Conservation (phyloP, 2,113 vertebrate genomes). For the Nerophis lumbriciformis region DNA sequence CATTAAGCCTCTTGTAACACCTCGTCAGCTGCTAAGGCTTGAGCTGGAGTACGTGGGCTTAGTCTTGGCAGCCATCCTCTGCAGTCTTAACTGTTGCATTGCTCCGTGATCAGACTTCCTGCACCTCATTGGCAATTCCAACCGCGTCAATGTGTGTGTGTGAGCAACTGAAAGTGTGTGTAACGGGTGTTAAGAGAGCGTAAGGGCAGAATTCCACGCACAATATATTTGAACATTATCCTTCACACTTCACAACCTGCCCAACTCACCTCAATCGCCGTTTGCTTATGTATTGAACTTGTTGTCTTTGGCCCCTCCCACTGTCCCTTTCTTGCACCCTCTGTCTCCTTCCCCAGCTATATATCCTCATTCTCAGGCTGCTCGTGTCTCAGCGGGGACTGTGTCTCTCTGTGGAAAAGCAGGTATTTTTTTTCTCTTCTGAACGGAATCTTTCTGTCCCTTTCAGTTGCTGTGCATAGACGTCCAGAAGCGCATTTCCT, state of each 20-base stretch:
- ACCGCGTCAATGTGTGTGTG: conserved; percentile 19
- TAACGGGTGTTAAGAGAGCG: conserved; percentile 22
- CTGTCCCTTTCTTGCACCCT: not conserved
- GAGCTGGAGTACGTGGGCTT: conserved; percentile 30
- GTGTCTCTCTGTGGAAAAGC: not conserved
- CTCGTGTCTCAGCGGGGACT: conserved; percentile 17
- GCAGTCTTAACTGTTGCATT: conserved; percentile 70
- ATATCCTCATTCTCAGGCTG: conserved; percentile 37
- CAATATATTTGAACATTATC: conserved; percentile 26
- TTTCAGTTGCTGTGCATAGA: conserved; percentile 84
- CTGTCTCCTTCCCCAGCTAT: conserved; percentile 8
- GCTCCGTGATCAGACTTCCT: conserved; percentile 58
- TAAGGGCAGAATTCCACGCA: conserved; percentile 12
- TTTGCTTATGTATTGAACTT: conserved; percentile 10
- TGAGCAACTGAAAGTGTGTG: not conserved
- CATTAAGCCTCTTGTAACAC: conserved; percentile 7
- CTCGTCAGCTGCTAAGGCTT: conserved; percentile 6
- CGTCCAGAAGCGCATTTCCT: conserved; percentile 81
- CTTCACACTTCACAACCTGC: conserved; percentile 20
- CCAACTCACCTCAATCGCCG: conserved; percentile 16
- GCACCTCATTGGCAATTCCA: conserved; percentile 55
- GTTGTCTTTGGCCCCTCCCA: conserved; percentile 5
- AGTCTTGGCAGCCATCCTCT: conserved; percentile 50
- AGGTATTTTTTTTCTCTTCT: not conserved
- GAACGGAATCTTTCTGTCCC: conserved; percentile 18